Base-by-base conservation (phyloP, 2,888 invertebrate species). In the Tryphoninae sp. region DNA sequence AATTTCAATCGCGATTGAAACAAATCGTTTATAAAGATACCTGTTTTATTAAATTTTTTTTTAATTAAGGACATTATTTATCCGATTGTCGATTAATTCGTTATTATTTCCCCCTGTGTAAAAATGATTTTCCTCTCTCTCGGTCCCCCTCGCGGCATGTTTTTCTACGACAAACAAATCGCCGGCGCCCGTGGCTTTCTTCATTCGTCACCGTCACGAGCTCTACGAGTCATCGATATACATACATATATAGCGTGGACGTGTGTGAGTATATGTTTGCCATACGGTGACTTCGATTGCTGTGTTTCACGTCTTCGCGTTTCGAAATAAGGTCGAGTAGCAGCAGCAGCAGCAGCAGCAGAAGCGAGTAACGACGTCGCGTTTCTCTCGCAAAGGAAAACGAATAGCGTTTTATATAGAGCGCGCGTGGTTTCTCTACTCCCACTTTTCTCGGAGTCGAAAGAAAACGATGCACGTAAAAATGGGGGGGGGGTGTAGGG, bases 301-400 rank as follows among this genome's bases (percentile, higher is more conserved):
- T 2, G 42, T 58, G 22, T 65, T 65, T 55, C 33, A 22, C 49
- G 64, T 64, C 33, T 64, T 71, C 11, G 65, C 49, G 67, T 72
- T 72, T 78, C 72, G 71, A 78, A 78, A 78, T 64, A 65, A 72
- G 71, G 58, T 71, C 71, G 76, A 76, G 9, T 22, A n/a, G 53
- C 26, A 26, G 26, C 33, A 33, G 33, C 33, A 33, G 33, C 33
- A 33, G 33, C 51, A 51, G 13, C 22, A 23, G 7, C 51, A 51
- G 13, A 11, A 23, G 7, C 58, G 23, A 58, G 8, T 58, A 19
- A 2, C 23, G 58, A 33, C 33, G 6, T 33, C 61, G 33, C 68
- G 33, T 33, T 13, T n/a, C 49, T 58, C 61, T 77, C 69, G 76
- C 42, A 62, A 77, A 69, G 40, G 69, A 58, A 19, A 58, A 42